Evolutionary conservation across 2,888 invertebrate species (phyloP).

Genomic region (Melinopterus prodromus): DNA sequence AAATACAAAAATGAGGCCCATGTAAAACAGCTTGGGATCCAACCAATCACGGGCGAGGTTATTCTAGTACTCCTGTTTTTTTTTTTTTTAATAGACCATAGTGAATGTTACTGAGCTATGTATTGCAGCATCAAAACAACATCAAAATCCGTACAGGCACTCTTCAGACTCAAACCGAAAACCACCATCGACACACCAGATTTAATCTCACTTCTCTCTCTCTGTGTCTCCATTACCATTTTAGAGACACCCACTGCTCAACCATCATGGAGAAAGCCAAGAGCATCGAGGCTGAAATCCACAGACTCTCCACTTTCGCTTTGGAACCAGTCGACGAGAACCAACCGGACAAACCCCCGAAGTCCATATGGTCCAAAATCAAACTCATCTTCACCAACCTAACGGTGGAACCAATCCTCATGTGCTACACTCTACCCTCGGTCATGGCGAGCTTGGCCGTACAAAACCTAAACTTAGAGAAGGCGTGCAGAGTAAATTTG

Average conservation of each 20-base stretch:
- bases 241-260: neutral
- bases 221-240: neutral
- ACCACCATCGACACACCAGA: too few species aligned
- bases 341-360: neutral
- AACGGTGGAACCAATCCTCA: slow-evolving; percentile 72
- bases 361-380: slow-evolving; percentile 61
- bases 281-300: slow-evolving; percentile 52
- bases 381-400: slow-evolving; percentile 66
- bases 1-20: too few species aligned
- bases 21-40: too few species aligned
- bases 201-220: too few species aligned
- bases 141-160: too few species aligned
- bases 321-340: slow-evolving; percentile 45
- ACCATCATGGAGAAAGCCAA: slow-evolving; percentile 55
- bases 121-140: too few species aligned
- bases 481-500: slow-evolving; percentile 65
- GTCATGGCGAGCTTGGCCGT: slow-evolving; percentile 57
- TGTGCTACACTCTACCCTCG: slow-evolving; percentile 68
- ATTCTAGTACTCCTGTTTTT: too few species aligned
- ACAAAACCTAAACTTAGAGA: slow-evolving; percentile 65
- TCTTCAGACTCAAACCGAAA: too few species aligned
- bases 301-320: slow-evolving; percentile 60
- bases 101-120: too few species aligned
- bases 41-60: too few species aligned
- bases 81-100: too few species aligned